Conservation (phyloP, 2,113 vertebrate genomes). For the Marmota monax region DNA sequence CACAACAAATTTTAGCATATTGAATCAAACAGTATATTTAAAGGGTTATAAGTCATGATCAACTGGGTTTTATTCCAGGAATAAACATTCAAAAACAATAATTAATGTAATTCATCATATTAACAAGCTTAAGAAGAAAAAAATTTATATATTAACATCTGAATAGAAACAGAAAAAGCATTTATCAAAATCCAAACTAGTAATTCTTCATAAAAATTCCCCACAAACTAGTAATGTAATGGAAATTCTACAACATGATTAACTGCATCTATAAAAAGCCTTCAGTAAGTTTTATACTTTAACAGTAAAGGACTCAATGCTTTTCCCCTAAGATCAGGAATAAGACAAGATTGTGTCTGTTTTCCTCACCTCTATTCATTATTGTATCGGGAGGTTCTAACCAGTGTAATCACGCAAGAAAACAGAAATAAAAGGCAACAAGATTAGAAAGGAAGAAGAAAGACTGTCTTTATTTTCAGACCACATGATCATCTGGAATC, state of each 20-base stretch:
- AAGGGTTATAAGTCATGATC: background rate
- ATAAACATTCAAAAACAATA: slow-evolving; percentile 19
- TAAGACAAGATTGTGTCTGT: background rate
- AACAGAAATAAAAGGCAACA: background rate
- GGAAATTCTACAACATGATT: background rate
- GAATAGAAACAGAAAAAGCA: background rate
- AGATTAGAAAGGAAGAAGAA: background rate
- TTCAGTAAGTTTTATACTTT: background rate
- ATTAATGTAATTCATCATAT: background rate
- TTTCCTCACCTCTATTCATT: background rate
- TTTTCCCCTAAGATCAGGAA: background rate
- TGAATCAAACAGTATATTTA: background rate
- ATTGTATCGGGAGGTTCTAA: background rate
- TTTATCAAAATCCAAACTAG: background rate
- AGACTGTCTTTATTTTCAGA: background rate
- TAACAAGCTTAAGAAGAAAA: slow-evolving; percentile 5
- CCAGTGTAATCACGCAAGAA: background rate
- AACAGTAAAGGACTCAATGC: background rate
- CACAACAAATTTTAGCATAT: background rate
- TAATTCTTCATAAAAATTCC: background rate
- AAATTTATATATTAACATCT: background rate
- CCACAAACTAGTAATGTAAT: background rate
- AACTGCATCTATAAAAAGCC: background rate
- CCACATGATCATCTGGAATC: background rate
- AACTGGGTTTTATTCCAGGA: background rate